Conservation (phyloP, 2,113 vertebrate species). For the Oncorhynchus masou region DNA sequence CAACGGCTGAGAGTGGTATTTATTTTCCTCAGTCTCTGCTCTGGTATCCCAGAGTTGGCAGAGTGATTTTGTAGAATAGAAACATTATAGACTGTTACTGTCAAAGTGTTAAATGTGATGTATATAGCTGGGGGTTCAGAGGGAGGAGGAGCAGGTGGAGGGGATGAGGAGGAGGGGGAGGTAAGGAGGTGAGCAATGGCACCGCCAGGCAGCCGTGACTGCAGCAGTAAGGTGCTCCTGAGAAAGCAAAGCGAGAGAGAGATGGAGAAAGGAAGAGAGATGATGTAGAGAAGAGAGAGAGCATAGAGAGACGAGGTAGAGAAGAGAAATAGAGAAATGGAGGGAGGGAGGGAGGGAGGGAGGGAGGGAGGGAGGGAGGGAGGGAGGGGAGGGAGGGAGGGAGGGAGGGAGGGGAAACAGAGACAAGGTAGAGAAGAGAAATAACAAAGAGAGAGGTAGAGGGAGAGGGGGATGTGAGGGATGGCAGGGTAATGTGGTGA, state of each 20-base stretch:
- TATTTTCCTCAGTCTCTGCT: conserved; percentile 97
- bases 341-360: background rate
- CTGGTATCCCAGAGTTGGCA: conserved; percentile 95
- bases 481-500: conserved; percentile 92
- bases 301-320: background rate
- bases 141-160: conserved; percentile 47
- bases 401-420: background rate
- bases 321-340: background rate
- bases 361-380: background rate
- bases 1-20: conserved; percentile 89
- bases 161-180: conserved; percentile 44
- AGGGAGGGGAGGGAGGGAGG: background rate
- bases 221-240: conserved; percentile 91
- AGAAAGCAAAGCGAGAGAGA: conserved; percentile 63
- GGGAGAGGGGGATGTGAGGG: conserved; percentile 75
- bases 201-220: conserved; percentile 85
- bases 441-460: background rate
- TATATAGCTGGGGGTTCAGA: conserved; percentile 91
- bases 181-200: conserved; percentile 77
- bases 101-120: conserved; percentile 99
- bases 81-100: conserved; percentile 99
- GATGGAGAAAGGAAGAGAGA: background rate
- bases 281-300: background rate
- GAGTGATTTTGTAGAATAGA: conserved; percentile 99
- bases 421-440: conserved; percentile 35